Evolutionary conservation across 1,140 invertebrate species (phyloP), one percentile per base, ranked within the genome.

Genomic region (Nylanderia fulva): DNA sequence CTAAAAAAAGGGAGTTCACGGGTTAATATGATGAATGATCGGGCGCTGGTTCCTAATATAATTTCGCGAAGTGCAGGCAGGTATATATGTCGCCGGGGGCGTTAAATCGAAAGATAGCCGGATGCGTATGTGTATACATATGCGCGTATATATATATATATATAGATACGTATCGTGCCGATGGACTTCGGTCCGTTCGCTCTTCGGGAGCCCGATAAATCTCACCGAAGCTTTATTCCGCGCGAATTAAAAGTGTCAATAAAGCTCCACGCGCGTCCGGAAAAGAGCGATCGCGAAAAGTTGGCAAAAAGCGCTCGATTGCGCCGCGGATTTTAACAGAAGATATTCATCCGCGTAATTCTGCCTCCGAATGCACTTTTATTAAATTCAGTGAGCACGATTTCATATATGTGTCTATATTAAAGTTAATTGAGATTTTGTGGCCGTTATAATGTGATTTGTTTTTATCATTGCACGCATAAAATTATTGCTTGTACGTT

Each of bases 191-290:
- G 56, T 82, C 36, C 36, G 66, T 80, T 18, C 52, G 76, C 45
- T n/a, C n/a, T 48, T 48, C 48, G 64, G 77, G 48, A 69, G 48
- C 24, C 13, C 48, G 72, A 86, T 86, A 79, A 86, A 86, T 85
- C 64, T 85, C 64, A 79, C 42, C 54, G 80, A 9, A 45, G 27
- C 63, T 86, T 86, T 76, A 84, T 75, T 84, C 80, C 39, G 71
- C 42, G 68, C 71, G 85, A 84, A 84, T 86, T 84, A 84, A 84
- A 84, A 84, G 80, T 61, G 71, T 27, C 71, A 42, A 76, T 76
- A 63, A 63, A 84, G 27, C 42, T 33, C 29, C 29, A 33, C 29
- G 29, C 42, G 39, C 56, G 29, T 39, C 42, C 21, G 80, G 58
- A 29, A 64, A 84, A 76, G 71, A 84, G 71, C 56, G 80, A 84